phyloP scores from a whole-genome alignment of 2,113 vertebrate species.

The Barbus barbus region DNA sequence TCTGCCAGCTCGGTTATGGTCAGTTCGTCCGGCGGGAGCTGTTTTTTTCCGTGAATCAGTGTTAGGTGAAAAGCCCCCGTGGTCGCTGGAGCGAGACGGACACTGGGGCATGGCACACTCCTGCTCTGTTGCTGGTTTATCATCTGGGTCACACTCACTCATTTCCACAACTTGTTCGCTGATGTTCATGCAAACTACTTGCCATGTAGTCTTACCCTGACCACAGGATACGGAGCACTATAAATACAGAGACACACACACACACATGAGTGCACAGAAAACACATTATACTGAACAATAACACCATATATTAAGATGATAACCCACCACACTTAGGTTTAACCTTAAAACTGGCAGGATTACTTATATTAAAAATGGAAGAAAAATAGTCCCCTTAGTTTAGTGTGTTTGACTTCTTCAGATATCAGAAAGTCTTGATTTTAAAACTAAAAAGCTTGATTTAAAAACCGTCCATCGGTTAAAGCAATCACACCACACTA shows the following conservation, averaged over 20 bases:
- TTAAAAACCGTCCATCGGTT: background rate
- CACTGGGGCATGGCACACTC: conserved; percentile 93
- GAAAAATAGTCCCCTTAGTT: background rate
- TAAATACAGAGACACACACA: conserved; percentile 21
- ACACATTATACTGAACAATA: background rate
- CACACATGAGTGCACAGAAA: conserved; percentile 10
- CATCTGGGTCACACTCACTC: conserved; percentile 88
- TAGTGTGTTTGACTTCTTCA: background rate
- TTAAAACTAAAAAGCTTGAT: background rate
- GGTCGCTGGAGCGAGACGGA: conserved; percentile 78
- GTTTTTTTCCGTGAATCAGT: conserved; percentile 72
- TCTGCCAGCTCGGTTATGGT: conserved; percentile 62
- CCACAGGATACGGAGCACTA: conserved; percentile 96
- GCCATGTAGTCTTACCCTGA: conserved; percentile 89
- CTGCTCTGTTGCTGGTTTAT: conserved; percentile 85
- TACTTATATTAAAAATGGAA: background rate
- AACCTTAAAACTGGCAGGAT: too few species aligned
- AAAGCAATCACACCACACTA: conserved; percentile 46
- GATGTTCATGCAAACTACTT: conserved; percentile 91
- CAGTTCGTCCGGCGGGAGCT: conserved; percentile 61
- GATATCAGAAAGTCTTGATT: background rate
- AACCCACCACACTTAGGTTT: background rate
- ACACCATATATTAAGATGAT: background rate
- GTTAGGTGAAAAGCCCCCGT: conserved; percentile 74
- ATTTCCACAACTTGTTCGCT: conserved; percentile 84